Conservation (phyloP, 1,140 invertebrate genomes). For the Drosophila obscura region DNA sequence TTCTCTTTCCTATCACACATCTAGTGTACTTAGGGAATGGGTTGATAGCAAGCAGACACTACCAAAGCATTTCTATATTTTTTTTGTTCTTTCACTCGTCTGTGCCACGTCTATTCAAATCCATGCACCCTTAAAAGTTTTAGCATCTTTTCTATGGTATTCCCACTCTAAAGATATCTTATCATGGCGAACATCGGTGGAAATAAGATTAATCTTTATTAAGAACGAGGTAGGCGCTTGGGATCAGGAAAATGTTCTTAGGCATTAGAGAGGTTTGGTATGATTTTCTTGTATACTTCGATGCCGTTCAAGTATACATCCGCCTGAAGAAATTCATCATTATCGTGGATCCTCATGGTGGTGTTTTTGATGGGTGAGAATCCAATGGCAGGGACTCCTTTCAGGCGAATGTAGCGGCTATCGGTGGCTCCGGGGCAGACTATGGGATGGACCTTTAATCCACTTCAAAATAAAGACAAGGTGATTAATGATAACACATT, state of each 20-base stretch:
- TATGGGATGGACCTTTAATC: conserved; percentile 86
- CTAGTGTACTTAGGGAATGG: neutral
- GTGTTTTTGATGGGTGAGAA: conserved; percentile 92
- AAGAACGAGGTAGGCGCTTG: conserved; percentile 84
- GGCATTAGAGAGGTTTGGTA: conserved; percentile 86
- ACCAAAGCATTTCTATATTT: conserved; percentile 90
- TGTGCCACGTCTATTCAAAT: too few species aligned
- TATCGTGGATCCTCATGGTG: conserved; percentile 89
- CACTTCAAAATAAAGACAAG: conserved; percentile 56
- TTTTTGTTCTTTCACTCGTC: conserved; percentile 85
- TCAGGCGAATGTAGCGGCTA: conserved; percentile 88
- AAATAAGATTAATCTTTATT: conserved; percentile 30
- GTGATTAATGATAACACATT: neutral
- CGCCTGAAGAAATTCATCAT: conserved; percentile 90
- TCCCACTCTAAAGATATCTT: too few species aligned
- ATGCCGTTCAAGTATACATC: conserved; percentile 89
- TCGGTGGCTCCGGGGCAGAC: conserved; percentile 93
- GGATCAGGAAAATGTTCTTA: conserved; percentile 64
- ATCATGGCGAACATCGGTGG: too few species aligned
- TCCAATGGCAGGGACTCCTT: conserved; percentile 89
- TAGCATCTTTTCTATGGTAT: conserved; percentile 14
- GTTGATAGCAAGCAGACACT: conserved; percentile 91
- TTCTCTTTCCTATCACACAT: too few species aligned
- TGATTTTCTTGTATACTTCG: conserved; percentile 87
- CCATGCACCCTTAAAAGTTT: too few species aligned